Evolutionary conservation across 2,113 vertebrate genomes (phyloP).

Genomic region (Lucifuga dentata): DNA sequence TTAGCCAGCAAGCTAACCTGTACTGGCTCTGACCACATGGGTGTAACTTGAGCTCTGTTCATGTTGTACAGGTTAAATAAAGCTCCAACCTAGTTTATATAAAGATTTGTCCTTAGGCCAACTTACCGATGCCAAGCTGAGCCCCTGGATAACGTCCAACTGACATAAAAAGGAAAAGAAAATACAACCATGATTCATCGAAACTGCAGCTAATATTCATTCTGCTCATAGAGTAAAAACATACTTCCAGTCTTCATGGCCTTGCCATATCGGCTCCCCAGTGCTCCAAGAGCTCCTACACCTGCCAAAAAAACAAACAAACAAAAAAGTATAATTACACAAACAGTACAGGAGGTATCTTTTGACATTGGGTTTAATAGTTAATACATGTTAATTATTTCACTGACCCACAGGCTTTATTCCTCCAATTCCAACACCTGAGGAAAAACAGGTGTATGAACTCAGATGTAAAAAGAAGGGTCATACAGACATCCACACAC

Average conservation of each 20-base stretch:
- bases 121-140: constrained; percentile 70
- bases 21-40: too few species aligned
- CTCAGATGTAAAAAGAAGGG: not conserved
- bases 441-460: not conserved
- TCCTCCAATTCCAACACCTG: constrained; percentile 60
- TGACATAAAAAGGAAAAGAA: constrained; percentile 14
- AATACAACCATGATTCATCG: not conserved
- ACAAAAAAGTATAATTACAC: not conserved
- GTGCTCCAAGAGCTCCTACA: constrained; percentile 66
- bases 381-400: not conserved
- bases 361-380: not conserved
- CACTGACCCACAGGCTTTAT: constrained; percentile 71
- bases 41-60: too few species aligned
- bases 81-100: not conserved
- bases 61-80: too few species aligned
- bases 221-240: constrained; percentile 13
- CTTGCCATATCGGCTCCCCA: constrained; percentile 73
- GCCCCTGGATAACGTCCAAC: constrained; percentile 67
- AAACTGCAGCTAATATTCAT: not conserved
- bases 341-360: not conserved
- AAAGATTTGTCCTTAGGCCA: not conserved
- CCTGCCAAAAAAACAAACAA: constrained; percentile 24
- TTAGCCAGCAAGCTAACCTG: too few species aligned
- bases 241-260: constrained; percentile 74
- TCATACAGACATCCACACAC: too few species aligned